Evolutionary conservation across 2,888 invertebrate species (phyloP).

Genomic region (Spialia ferax): DNA sequence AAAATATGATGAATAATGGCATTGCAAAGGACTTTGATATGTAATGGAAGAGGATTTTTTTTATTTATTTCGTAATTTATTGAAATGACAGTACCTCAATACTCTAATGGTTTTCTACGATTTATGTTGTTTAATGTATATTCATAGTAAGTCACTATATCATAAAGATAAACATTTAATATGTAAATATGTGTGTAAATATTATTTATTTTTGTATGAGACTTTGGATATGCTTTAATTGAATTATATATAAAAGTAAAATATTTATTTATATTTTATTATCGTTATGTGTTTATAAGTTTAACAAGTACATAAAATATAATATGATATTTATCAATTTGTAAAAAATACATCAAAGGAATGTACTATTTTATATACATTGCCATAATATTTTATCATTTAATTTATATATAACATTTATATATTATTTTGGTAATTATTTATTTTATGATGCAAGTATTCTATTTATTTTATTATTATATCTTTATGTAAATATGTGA

Average conservation of each 20-base stretch:
- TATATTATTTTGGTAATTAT: conserved; percentile 14
- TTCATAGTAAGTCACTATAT: conserved; percentile 37
- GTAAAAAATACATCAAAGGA: neutral
- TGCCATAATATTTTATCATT: conserved; percentile 40
- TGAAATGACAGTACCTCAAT: conserved; percentile 64
- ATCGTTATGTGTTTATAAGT: conserved; percentile 43
- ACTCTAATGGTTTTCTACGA: conserved; percentile 55
- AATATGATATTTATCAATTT: neutral
- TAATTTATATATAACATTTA: conserved; percentile 47
- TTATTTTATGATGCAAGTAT: conserved; percentile 42
- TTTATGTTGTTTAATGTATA: conserved; percentile 25
- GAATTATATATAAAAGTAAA: conserved; percentile 42
- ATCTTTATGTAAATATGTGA: conserved; percentile 52
- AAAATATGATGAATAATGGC: conserved; percentile 45
- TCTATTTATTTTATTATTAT: conserved; percentile 39
- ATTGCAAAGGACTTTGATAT: conserved; percentile 47
- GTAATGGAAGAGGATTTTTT: conserved; percentile 41
- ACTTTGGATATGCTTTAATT: conserved; percentile 83
- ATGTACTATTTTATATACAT: conserved; percentile 43
- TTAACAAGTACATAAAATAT: conserved; percentile 1
- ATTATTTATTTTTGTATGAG: conserved; percentile 56
- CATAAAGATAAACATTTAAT: conserved; percentile 51
- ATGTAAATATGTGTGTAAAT: conserved; percentile 52
- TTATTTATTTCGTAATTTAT: conserved; percentile 52
- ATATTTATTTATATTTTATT: conserved; percentile 7